A percentile compares a stretch with the other conserved stretches of the same genome.
Evolutionary conservation across 2,888 invertebrate species (phyloP).

Genomic region (Exephanes ischioxanthus): DNA sequence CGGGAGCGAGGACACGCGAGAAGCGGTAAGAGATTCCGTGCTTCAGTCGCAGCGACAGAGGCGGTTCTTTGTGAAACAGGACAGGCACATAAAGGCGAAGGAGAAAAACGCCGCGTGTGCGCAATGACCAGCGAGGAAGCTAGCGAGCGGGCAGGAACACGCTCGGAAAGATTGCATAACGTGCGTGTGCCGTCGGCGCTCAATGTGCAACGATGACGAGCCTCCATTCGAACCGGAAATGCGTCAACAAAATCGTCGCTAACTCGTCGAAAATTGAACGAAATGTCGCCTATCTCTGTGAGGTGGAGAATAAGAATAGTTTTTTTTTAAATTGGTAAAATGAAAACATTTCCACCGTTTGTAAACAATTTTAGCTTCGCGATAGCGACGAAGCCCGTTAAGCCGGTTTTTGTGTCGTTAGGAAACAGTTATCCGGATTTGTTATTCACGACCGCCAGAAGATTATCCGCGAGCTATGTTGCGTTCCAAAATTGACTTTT

Average conservation of each 20-base stretch:
- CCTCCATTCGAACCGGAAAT: slow-evolving; percentile 26
- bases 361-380: no score
- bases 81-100: slow-evolving; percentile 35
- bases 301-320: no score
- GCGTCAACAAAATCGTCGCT: slow-evolving; percentile 11
- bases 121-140: slow-evolving; percentile 28
- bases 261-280: slow-evolving; percentile 3
- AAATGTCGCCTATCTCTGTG: not conserved
- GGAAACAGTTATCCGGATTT: no score
- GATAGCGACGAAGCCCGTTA: no score
- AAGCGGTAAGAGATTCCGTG: slow-evolving; percentile 41
- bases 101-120: slow-evolving; percentile 47
- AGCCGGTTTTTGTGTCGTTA: not conserved
- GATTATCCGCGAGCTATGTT: no score
- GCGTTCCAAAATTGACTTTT: no score
- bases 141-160: not conserved
- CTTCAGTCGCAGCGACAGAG: slow-evolving; percentile 58
- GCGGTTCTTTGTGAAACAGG: slow-evolving; percentile 63
- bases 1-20: slow-evolving; percentile 47
- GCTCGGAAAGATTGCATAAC: slow-evolving; percentile 60
- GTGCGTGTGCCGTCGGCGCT: not conserved
- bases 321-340: no score
- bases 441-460: no score
- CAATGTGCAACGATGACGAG: slow-evolving; percentile 18
- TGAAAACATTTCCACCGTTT: no score